These are phyloP conservation scores for Hippopotamyrus pictus DNA, from an alignment of 2,797 vertebrate species.

Conservation along the genomic window DNA sequence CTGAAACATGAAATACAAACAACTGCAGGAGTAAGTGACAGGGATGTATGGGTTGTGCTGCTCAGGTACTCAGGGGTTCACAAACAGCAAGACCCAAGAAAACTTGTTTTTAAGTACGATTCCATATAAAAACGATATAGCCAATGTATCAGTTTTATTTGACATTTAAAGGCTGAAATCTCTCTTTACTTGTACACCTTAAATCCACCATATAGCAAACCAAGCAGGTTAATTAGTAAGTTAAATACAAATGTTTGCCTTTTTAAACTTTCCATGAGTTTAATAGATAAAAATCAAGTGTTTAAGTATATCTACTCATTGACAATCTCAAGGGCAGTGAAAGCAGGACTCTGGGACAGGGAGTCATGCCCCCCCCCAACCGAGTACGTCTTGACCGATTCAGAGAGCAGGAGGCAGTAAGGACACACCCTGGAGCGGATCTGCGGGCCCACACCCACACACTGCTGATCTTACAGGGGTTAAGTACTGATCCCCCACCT, in stretches of 20 bases:
- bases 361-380: background rate
- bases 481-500: background rate
- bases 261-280: background rate
- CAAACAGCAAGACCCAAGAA: background rate
- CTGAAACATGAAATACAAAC: background rate
- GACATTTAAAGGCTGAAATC: background rate
- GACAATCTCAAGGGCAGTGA: background rate
- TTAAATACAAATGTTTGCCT: background rate
- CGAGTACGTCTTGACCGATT: background rate
- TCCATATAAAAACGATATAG: background rate
- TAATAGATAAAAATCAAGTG: background rate
- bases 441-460: background rate
- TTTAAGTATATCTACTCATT: background rate
- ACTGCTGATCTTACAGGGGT: background rate
- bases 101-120: background rate
- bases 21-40: background rate
- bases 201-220: background rate
- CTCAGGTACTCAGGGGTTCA: background rate
- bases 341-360: background rate
- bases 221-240: background rate
- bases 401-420: background rate
- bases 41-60: background rate
- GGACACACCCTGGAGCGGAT: background rate
- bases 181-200: background rate
- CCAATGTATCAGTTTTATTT: background rate